Evolutionary conservation across 2,888 invertebrate species (phyloP).

Genomic region (Gisinianus flammeolus): DNA sequence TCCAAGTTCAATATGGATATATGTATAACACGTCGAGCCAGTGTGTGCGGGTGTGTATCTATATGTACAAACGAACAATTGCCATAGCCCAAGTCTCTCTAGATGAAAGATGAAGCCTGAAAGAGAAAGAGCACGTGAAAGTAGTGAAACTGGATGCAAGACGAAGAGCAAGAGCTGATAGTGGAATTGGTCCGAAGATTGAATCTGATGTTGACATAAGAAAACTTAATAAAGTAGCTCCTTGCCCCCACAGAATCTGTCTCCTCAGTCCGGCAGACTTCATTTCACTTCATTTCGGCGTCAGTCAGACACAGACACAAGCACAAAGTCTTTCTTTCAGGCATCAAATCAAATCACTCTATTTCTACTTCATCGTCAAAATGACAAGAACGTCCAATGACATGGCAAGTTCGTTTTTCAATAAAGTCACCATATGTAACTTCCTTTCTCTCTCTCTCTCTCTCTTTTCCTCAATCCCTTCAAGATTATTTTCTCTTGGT

Average conservation of each 20-base stretch:
- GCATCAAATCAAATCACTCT: conserved; percentile 38
- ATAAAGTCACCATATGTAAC: conserved; percentile 23
- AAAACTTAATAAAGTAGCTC: conserved; percentile 46
- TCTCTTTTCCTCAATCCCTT: background rate
- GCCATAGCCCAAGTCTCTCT: background rate
- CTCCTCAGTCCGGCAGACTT: conserved; percentile 21
- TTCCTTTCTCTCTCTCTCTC: background rate
- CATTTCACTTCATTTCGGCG: conserved; percentile 25
- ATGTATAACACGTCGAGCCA: background rate
- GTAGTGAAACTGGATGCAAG: background rate
- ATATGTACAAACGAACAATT: background rate
- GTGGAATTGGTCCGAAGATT: conserved; percentile 20
- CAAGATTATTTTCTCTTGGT: background rate
- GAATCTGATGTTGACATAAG: conserved; percentile 46
- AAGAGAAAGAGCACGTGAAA: background rate
- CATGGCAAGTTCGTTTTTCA: conserved; percentile 30
- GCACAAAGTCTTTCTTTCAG: conserved; percentile 16
- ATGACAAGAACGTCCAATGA: conserved; percentile 19
- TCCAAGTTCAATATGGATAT: background rate
- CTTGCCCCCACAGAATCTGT: conserved; percentile 20
- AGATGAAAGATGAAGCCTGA: background rate
- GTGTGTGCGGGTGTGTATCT: background rate
- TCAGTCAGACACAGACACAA: conserved; percentile 9
- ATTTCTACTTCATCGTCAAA: conserved; percentile 21
- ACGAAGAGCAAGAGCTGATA: conserved; percentile 7